These are phyloP conservation scores for Phoebastria nigripes DNA, from an alignment of 2,797 vertebrate species.

Conservation along the genomic window DNA sequence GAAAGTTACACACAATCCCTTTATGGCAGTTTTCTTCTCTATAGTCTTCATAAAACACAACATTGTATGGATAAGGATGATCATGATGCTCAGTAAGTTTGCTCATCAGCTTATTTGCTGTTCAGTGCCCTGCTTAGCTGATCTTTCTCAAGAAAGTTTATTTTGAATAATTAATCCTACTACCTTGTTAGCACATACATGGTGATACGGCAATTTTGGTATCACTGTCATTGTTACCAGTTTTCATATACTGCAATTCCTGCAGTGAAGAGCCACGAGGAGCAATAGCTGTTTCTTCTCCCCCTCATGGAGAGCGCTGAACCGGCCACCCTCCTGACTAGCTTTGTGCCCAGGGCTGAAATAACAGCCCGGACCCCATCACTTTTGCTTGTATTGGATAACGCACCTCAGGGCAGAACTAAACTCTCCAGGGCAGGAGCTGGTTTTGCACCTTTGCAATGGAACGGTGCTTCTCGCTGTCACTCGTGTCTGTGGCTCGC, in stretches of 20 bases:
- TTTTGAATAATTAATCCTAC: neutral
- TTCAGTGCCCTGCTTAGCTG: no score
- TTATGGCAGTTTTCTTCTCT: neutral
- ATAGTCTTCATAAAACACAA: neutral
- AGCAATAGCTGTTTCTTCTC: neutral
- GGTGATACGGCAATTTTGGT: rapidly evolving
- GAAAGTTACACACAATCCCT: neutral
- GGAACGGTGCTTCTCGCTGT: neutral
- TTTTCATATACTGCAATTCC: neutral
- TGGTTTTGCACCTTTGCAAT: rapidly evolving
- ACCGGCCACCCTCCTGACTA: rapidly evolving
- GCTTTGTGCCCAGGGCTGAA: no score
- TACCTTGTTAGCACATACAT: neutral
- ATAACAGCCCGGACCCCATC: neutral
- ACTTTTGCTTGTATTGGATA: rapidly evolving
- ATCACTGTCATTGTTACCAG: neutral
- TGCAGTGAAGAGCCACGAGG: neutral
- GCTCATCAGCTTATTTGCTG: neutral
- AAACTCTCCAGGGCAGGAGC: neutral
- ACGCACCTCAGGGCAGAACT: no score
- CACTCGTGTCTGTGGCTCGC: neutral
- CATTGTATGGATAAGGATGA: no score
- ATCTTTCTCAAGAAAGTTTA: neutral
- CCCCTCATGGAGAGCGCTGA: rapidly evolving
- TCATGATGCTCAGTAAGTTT: rapidly evolving